A percentile compares a stretch with the other conserved stretches of the same genome.
These are phyloP conservation scores for Amazona ochrocephala DNA, from an alignment of 2,797 vertebrate genomes.

Conservation along the genomic window DNA sequence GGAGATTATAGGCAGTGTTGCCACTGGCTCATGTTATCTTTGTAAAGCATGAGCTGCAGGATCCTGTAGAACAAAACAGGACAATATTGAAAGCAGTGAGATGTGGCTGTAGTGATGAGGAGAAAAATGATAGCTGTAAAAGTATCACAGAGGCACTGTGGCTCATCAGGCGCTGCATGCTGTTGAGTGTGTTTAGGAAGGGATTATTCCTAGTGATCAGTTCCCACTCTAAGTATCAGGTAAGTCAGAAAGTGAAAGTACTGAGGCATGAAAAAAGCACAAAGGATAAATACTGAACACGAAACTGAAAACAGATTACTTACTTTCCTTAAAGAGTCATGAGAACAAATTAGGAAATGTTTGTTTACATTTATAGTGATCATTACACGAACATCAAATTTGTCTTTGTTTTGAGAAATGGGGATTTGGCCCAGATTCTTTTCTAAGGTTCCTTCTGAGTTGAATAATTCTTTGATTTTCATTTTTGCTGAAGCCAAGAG, in stretches of 20 bases:
- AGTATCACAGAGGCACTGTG: background rate
- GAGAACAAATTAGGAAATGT: background rate
- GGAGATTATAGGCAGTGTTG: conserved; percentile 8
- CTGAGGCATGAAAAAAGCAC: background rate
- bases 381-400: background rate
- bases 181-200: background rate
- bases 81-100: conserved; percentile 36
- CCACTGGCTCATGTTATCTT: conserved; percentile 26
- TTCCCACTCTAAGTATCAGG: background rate
- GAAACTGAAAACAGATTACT: background rate
- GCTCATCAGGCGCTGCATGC: background rate
- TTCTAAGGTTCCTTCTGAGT: background rate
- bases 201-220: conserved; percentile 2
- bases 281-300: background rate
- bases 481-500: background rate
- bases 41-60: conserved; percentile 31
- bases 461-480: background rate
- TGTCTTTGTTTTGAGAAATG: background rate
- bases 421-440: background rate
- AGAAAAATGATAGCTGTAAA: background rate
- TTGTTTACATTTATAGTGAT: background rate
- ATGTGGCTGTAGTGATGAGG: conserved; percentile 30
- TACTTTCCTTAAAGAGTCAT: background rate
- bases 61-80: conserved; percentile 15
- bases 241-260: background rate